A percentile compares a stretch with the other conserved stretches of the same genome.
These are phyloP conservation scores for Sarcophaga peregrina DNA, from an alignment of 1,140 invertebrate species.

Conservation along the genomic window DNA sequence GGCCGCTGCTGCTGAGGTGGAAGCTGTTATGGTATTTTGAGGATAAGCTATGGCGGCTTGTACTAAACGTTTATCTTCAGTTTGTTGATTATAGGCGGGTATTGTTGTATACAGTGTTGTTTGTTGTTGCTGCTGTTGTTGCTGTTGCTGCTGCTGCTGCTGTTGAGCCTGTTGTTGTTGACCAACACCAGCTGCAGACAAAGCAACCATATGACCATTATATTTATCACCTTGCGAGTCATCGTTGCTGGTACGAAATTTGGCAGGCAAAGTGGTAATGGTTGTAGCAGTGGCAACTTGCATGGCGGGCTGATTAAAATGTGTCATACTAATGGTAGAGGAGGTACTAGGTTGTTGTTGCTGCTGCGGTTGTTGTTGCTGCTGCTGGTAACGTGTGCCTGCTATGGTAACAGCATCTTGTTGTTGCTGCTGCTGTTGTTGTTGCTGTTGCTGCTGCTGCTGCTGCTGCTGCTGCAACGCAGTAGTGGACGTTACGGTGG, in stretches of 20 bases:
- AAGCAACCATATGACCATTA: constrained; percentile 60
- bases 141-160: constrained; percentile 51
- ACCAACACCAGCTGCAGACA: constrained; percentile 37
- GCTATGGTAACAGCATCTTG: constrained; percentile 44
- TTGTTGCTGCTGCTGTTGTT: constrained; percentile 52
- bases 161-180: constrained; percentile 21
- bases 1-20: constrained; percentile 47
- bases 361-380: constrained; percentile 55
- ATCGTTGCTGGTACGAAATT: constrained; percentile 47
- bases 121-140: constrained; percentile 56
- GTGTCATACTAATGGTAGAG: constrained; percentile 53
- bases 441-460: constrained; percentile 48
- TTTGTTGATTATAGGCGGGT: constrained; percentile 47
- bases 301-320: constrained; percentile 57
- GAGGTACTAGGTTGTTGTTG: constrained; percentile 47
- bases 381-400: constrained; percentile 55
- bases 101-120: constrained; percentile 53
- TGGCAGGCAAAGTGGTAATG: constrained; percentile 48
- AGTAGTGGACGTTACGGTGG: constrained; percentile 47
- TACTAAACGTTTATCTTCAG: constrained; percentile 49
- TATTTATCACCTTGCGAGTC: constrained; percentile 55
- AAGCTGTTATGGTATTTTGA: constrained; percentile 50
- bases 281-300: constrained; percentile 47
- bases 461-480: constrained; percentile 46
- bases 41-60: constrained; percentile 49